These are phyloP conservation scores for Actinopyga echinites DNA, from an alignment of 53 echinoderm and acorn worm genomes.

Conservation along the genomic window DNA sequence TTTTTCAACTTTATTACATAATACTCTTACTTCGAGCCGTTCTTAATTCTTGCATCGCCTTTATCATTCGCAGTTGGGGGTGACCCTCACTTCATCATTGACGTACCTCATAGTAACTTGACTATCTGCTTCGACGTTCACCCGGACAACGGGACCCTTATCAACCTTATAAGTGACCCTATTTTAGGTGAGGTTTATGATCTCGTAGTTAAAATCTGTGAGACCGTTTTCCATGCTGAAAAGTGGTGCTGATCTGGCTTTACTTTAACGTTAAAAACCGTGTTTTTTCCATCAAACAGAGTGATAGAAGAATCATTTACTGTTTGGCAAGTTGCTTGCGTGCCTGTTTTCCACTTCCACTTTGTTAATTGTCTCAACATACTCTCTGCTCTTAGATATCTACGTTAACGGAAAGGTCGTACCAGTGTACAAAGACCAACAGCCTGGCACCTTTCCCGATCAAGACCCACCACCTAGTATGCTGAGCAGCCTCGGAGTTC, in stretches of 20 bases:
- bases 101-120: conserved; percentile 1
- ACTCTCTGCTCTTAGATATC: not conserved
- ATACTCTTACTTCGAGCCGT: too few species aligned
- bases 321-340: too few species aligned
- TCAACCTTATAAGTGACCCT: conserved; percentile 9
- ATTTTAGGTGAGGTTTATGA: not conserved
- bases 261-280: too few species aligned
- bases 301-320: too few species aligned
- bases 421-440: not conserved
- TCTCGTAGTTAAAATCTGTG: too few species aligned
- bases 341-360: too few species aligned
- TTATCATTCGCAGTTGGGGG: not conserved
- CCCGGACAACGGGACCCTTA: not conserved
- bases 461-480: not conserved
- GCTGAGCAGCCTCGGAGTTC: not conserved
- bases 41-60: too few species aligned
- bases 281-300: too few species aligned
- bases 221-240: too few species aligned
- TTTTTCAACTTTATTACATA: too few species aligned
- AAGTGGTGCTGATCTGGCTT: too few species aligned
- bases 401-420: conserved; percentile 10
- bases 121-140: conserved; percentile 26
- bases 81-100: conserved; percentile 26
- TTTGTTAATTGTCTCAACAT: not conserved
- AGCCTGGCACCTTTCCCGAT: not conserved